A percentile compares a stretch with the other conserved stretches of the same genome.
Evolutionary conservation across 2,113 vertebrate genomes (phyloP).

Genomic region (Galbula dea): DNA sequence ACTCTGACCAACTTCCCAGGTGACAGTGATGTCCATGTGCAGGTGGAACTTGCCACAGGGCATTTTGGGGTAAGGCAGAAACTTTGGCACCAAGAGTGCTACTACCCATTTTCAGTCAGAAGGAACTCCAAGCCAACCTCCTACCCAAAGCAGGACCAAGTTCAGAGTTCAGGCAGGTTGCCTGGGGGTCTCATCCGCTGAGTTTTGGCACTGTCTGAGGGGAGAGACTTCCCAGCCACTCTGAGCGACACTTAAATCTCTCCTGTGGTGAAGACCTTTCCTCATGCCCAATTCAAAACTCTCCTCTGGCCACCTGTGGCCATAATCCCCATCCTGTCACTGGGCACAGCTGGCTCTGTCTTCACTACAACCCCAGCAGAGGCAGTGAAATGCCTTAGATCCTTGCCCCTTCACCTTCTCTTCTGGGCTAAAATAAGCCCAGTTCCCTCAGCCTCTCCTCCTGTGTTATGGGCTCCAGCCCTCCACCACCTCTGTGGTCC

Average conservation of each 20-base stretch:
- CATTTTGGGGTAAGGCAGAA: neutral
- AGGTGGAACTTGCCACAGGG: neutral
- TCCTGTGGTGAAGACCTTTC: neutral
- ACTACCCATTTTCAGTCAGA: neutral
- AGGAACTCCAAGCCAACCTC: neutral
- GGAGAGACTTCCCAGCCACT: neutral
- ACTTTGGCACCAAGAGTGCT: neutral
- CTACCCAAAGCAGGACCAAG: neutral
- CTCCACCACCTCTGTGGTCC: no score
- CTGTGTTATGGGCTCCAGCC: neutral
- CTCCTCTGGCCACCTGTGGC: neutral
- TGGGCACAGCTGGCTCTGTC: neutral
- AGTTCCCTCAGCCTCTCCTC: neutral
- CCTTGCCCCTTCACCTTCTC: neutral
- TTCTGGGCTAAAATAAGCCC: neutral
- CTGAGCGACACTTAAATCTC: no score
- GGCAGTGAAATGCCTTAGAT: neutral
- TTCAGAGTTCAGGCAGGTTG: neutral
- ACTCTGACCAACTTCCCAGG: neutral
- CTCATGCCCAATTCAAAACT: neutral
- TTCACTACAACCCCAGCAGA: neutral
- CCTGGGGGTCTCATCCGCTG: rapidly evolving
- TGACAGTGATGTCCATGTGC: neutral
- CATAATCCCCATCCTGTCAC: neutral
- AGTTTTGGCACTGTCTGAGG: neutral